Evolutionary conservation across 35 echinoderm and acorn worm species (phyloP).

Genomic region (Ophioderma brevispina): DNA sequence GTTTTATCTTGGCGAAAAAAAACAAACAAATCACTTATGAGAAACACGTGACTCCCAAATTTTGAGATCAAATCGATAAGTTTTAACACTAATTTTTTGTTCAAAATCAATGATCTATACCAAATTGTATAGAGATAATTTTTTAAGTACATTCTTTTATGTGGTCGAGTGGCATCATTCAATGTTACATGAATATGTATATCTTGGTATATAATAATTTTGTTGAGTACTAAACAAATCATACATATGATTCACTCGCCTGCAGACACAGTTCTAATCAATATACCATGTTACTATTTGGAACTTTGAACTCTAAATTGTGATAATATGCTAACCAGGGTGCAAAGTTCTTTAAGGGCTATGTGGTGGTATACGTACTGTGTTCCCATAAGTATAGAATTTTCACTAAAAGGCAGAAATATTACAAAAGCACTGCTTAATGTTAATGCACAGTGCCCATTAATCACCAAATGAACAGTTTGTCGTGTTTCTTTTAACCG

Average conservation of each 20-base stretch:
- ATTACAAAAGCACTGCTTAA: background rate
- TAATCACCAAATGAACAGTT: background rate
- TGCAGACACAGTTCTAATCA: no score
- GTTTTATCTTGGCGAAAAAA: background rate
- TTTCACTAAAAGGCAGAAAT: background rate
- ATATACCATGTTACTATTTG: no score
- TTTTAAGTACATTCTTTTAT: background rate
- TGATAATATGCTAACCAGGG: no score
- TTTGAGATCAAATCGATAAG: background rate
- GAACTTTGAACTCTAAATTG: no score
- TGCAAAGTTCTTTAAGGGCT: no score
- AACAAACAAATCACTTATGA: background rate
- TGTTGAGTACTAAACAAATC: background rate
- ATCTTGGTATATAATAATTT: background rate
- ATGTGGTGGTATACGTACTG: no score
- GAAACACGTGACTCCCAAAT: conserved; percentile 8
- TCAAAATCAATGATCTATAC: background rate
- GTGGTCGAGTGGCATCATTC: background rate
- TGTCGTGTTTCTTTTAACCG: background rate
- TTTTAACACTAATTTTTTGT: background rate
- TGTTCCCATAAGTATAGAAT: no score
- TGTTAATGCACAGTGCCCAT: background rate
- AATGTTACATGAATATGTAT: background rate
- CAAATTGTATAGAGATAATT: background rate
- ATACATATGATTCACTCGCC: background rate